Base-by-base conservation (phyloP, 1,140 invertebrate genomes). In the Delia radicum region DNA sequence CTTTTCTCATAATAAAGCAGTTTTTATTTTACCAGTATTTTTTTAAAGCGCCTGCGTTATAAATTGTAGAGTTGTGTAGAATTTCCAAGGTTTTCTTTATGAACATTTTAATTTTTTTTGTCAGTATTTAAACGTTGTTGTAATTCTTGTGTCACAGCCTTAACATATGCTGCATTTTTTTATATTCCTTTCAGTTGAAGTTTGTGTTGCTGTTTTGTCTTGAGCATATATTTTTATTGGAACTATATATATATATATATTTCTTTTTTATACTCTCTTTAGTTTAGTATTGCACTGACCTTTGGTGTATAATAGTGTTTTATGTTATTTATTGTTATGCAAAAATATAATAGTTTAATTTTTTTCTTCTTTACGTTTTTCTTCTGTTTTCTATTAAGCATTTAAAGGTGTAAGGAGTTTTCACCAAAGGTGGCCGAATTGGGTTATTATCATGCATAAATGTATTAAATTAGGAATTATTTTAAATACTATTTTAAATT, bases 51-150 rank as follows among this genome's bases (percentile, higher is more conserved):
- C 65, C n/a, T 69, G 65, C 63, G 6, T n/a, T 6, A 67, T 2
- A 31, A 15, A 31, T 33, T 69, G 65, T 69, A 69, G 65, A 69
- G 29, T 69, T 37, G 62, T 69, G 65, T 69, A 69, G 65, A 69
- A 2, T 69, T 69, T 69, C 65, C 65, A 69, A 69, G 65, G 65
- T 33, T 69, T 37, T 69, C 29, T 69, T 69, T 37, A 31, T 69
- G 21, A 26, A 8, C 24, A 18, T 10, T 37, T 69, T 69, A 24
- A n/a, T 31, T 69, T 69, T 33, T 29, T 31, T 42, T 15, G n/a
- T 5, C 8, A 18, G 48, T 24, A n/a, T 55, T 55, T 55, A 55
- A 18, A 21, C 48, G 48, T 55, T 55, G 48, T 55, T 55, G 48
- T 55, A 55, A 18, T 7, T 21, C 10, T 21, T n/a, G n/a, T 55